Conservation (phyloP, 2,797 vertebrate species). For the Anguilla megastoma region DNA sequence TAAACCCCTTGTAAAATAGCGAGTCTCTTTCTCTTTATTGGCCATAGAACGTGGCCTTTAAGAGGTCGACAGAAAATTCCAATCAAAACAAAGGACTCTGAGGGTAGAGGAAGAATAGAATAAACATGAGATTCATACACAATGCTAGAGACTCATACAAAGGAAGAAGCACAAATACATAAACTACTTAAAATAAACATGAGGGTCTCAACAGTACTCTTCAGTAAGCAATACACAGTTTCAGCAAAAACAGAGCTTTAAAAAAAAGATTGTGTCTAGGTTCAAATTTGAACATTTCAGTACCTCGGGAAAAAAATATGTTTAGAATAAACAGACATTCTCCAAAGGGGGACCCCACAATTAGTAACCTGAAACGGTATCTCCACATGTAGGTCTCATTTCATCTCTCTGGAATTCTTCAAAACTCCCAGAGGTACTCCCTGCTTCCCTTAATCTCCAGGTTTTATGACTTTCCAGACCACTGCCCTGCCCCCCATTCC, state of each 20-base stretch:
- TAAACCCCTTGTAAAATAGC: background rate
- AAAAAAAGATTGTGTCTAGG: slow-evolving; percentile 49
- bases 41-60: background rate
- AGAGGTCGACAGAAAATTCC: background rate
- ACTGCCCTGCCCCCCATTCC: slow-evolving; percentile 76
- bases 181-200: background rate
- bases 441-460: slow-evolving; percentile 78
- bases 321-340: slow-evolving; percentile 77
- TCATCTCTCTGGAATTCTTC: slow-evolving; percentile 81
- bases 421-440: slow-evolving; percentile 78
- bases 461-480: slow-evolving; percentile 86
- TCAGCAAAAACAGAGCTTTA: background rate
- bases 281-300: slow-evolving; percentile 34
- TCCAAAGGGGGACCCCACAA: slow-evolving; percentile 71
- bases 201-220: background rate
- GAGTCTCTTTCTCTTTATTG: background rate
- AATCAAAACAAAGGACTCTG: slow-evolving; percentile 1
- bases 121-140: background rate
- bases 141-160: background rate
- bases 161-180: background rate
- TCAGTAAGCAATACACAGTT: background rate
- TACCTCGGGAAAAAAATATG: slow-evolving; percentile 62
- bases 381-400: slow-evolving; percentile 70
- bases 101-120: background rate
- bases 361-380: slow-evolving; percentile 76